phyloP scores from a whole-genome alignment of 1,140 invertebrate genomes.

The Steinernema feltiae region DNA sequence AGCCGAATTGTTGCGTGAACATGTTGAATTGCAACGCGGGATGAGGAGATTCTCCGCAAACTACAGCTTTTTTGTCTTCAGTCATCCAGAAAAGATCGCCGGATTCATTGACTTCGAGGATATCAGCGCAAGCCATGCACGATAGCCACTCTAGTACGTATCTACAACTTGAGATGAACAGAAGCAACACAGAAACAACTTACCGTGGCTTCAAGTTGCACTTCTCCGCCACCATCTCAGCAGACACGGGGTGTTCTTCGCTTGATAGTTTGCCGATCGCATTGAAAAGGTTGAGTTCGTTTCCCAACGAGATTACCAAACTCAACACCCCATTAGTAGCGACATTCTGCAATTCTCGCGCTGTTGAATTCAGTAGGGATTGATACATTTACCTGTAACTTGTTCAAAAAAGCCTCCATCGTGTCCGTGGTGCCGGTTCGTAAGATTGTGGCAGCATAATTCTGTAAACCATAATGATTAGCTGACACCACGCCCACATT shows the following conservation, averaged over 20 bases:
- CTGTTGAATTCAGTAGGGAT: not conserved
- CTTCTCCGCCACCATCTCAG: not conserved
- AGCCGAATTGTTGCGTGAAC: conserved; percentile 6
- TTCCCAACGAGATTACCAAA: not conserved
- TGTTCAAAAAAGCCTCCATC: not conserved
- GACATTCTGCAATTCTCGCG: not conserved
- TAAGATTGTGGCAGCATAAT: too few relatives aligned
- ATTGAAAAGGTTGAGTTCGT: not conserved
- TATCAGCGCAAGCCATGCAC: conserved; percentile 35
- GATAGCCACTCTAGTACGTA: conserved; percentile 32
- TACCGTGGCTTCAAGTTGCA: not conserved
- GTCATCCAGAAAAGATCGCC: conserved; percentile 40
- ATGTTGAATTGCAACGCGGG: conserved; percentile 17
- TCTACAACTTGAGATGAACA: too few relatives aligned
- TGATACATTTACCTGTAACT: not conserved
- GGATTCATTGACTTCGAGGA: conserved; percentile 36
- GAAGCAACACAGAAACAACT: too few relatives aligned
- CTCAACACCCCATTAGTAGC: not conserved
- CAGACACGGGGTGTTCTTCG: not conserved
- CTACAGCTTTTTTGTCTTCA: conserved; percentile 14
- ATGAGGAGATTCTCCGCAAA: not conserved
- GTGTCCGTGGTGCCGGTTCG: too few relatives aligned
- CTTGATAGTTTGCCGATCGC: not conserved
- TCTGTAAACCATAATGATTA: too few relatives aligned
- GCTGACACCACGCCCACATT: too few relatives aligned